Percentiles rank a stretch among this genome's conserved stretches.
Conservation (phyloP, 2,888 invertebrate genomes). For the Pseudanteris insignis region DNA sequence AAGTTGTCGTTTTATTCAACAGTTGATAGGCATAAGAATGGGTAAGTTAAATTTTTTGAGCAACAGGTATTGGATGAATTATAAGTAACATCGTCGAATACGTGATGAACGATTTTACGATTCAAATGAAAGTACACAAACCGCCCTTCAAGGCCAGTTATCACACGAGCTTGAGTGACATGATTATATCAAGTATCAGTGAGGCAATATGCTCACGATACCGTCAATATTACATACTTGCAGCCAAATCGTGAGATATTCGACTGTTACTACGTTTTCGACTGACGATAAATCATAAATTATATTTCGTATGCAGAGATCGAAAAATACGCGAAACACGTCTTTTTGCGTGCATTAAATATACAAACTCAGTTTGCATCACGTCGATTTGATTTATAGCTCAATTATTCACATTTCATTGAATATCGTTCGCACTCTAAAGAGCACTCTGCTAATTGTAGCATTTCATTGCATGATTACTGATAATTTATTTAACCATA, state of each 20-base stretch:
- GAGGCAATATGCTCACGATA: conserved; percentile 17
- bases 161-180: conserved; percentile 35
- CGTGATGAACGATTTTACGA: conserved; percentile 16
- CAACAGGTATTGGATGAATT: conserved; percentile 9
- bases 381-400: conserved; percentile 26
- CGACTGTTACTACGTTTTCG: conserved; percentile 27
- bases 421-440: conserved; percentile 16
- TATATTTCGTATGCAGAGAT: conserved; percentile 38
- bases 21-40: too few species aligned
- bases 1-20: too few species aligned
- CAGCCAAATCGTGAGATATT: conserved; percentile 26
- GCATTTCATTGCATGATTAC: conserved; percentile 23
- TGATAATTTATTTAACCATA: conserved; percentile 10
- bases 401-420: conserved; percentile 28
- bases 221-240: conserved; percentile 22
- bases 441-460: conserved; percentile 24
- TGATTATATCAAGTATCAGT: conserved; percentile 21
- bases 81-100: conserved; percentile 18
- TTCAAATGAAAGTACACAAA: conserved; percentile 27
- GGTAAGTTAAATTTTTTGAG: background rate
- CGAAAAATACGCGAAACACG: conserved; percentile 24
- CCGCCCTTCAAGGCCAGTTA: conserved; percentile 23
- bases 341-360: conserved; percentile 4
- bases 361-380: conserved; percentile 18
- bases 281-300: conserved; percentile 33